phyloP scores from a whole-genome alignment of 2,888 invertebrate species.

The Odontocolon sp. region DNA sequence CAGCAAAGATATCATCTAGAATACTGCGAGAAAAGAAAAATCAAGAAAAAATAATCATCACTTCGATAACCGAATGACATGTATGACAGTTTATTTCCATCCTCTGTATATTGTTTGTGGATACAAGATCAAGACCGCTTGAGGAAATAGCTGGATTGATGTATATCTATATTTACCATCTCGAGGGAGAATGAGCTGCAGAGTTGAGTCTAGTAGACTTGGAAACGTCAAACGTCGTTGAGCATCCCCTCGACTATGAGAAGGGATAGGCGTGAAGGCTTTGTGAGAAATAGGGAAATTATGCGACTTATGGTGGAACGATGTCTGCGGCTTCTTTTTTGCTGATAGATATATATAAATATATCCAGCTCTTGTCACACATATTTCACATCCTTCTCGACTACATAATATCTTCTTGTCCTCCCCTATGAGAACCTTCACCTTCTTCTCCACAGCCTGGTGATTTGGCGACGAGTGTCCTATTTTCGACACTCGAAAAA shows the following conservation, averaged over 20 bases:
- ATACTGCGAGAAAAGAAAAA: too few relatives aligned
- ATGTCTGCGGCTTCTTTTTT: not conserved
- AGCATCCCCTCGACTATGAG: constrained; percentile 47
- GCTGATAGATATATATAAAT: not conserved
- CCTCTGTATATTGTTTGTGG: too few relatives aligned
- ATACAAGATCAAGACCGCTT: too few relatives aligned
- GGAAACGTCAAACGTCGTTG: constrained; percentile 45
- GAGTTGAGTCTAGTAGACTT: not conserved
- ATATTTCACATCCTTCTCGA: too few relatives aligned
- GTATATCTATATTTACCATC: too few relatives aligned
- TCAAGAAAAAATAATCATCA: too few relatives aligned
- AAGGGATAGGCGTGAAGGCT: not conserved
- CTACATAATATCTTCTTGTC: too few relatives aligned
- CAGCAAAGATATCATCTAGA: too few relatives aligned
- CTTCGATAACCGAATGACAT: too few relatives aligned
- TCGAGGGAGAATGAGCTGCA: not conserved
- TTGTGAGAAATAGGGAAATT: constrained; percentile 64
- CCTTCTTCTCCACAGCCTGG: not conserved
- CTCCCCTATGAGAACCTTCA: not conserved
- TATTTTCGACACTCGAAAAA: constrained; percentile 36
- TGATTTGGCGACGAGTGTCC: constrained; percentile 17
- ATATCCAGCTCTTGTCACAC: not conserved
- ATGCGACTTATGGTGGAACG: constrained; percentile 41
- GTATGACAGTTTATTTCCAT: too few relatives aligned
- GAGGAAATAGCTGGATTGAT: too few relatives aligned